Percentiles rank a stretch among this genome's conserved stretches.
phyloP scores from a whole-genome alignment of 2,113 vertebrate genomes.

The Cyprinus carpio region DNA sequence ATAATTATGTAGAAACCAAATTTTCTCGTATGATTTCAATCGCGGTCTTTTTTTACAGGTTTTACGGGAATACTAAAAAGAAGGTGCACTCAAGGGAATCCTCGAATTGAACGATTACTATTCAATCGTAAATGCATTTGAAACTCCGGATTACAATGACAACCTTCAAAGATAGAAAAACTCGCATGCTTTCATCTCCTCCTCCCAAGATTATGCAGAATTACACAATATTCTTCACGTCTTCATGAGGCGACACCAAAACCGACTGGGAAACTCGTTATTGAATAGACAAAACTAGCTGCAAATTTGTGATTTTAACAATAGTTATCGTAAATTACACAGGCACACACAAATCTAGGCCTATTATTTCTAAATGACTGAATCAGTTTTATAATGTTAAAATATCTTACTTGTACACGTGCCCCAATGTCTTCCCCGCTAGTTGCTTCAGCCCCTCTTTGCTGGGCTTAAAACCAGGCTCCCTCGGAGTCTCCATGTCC shows the following conservation, averaged over 20 bases:
- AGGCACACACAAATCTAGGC: too few species aligned
- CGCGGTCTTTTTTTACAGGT: constrained; percentile 67
- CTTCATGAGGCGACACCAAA: constrained; percentile 61
- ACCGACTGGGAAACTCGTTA: constrained; percentile 22
- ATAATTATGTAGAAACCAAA: background rate
- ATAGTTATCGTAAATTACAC: too few species aligned
- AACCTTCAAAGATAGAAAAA: constrained; percentile 17
- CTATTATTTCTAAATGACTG: too few species aligned
- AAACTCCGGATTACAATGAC: background rate
- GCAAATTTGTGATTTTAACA: background rate
- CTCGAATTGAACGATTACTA: constrained; percentile 56
- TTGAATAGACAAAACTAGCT: background rate
- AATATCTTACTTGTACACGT: constrained; percentile 90
- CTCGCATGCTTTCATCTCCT: constrained; percentile 63
- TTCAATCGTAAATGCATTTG: constrained; percentile 16
- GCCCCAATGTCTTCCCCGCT: constrained; percentile 94
- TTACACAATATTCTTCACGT: constrained; percentile 37
- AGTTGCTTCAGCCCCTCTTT: constrained; percentile 93
- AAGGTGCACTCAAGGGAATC: constrained; percentile 60
- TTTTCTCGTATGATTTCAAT: constrained; percentile 58
- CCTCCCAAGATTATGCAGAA: constrained; percentile 36
- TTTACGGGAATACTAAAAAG: constrained; percentile 70
- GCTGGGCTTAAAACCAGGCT: constrained; percentile 84
- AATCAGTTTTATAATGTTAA: background rate
- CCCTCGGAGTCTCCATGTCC: constrained; percentile 93